phyloP scores from a whole-genome alignment of 2,888 invertebrate species.

The Dolichomitus sp. region DNA sequence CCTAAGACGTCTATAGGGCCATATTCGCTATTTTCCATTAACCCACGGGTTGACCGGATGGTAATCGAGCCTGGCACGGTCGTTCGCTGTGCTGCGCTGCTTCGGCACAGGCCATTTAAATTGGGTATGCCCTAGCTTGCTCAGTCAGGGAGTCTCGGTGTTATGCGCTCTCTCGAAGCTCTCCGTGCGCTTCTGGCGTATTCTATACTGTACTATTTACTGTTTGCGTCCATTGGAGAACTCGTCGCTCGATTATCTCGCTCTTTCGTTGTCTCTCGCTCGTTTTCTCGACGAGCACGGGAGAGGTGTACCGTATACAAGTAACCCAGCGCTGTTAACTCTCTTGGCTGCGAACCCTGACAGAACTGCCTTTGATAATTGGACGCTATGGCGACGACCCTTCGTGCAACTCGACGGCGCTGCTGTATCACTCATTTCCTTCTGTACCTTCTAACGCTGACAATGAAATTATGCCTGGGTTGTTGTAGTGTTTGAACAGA shows the following conservation, averaged over 20 bases:
- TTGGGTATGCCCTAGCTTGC: conserved; percentile 67
- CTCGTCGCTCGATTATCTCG: conserved; percentile 73
- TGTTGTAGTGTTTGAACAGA: no score
- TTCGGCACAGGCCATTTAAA: conserved; percentile 72
- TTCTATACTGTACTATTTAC: conserved; percentile 19
- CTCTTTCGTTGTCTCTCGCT: not conserved
- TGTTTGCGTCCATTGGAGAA: conserved; percentile 68
- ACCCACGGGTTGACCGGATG: conserved; percentile 63
- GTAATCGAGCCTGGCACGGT: conserved; percentile 60
- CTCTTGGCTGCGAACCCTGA: not conserved
- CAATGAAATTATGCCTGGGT: not conserved
- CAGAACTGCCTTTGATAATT: conserved; percentile 26
- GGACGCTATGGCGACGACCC: conserved; percentile 3
- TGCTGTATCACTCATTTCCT: not conserved
- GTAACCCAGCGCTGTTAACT: conserved; percentile 11
- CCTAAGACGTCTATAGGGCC: conserved; percentile 33
- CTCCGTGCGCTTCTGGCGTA: conserved; percentile 1
- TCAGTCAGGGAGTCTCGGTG: conserved; percentile 9
- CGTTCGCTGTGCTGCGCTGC: conserved; percentile 52
- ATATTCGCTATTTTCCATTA: conserved; percentile 70
- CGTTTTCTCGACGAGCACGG: conserved; percentile 23
- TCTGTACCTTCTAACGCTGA: not conserved
- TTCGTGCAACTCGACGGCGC: not conserved
- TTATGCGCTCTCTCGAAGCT: not conserved
- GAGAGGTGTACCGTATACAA: conserved; percentile 1